Evolutionary conservation across 2,797 vertebrate genomes (phyloP).

Genomic region (Cirrhinus mrigala): DNA sequence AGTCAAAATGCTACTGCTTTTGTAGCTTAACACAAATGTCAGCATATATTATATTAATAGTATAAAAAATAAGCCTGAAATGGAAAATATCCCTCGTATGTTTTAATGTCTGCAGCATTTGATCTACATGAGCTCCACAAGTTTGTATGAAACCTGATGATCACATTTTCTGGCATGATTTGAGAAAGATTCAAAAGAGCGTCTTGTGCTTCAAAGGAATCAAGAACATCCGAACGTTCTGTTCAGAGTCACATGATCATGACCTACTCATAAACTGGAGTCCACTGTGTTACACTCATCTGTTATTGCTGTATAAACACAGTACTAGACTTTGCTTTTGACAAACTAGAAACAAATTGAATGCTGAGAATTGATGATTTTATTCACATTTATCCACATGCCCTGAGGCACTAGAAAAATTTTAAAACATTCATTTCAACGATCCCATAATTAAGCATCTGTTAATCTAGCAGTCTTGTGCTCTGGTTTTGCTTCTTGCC

Average conservation of each 20-base stretch:
- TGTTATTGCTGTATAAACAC: neutral
- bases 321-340: neutral
- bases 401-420: neutral
- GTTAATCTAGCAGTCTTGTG: neutral
- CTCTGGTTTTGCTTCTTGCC: neutral
- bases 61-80: neutral
- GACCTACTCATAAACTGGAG: neutral
- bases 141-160: neutral
- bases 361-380: neutral
- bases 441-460: neutral
- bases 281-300: neutral
- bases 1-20: neutral
- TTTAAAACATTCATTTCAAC: neutral
- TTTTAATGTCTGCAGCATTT: neutral
- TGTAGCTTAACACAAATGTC: neutral
- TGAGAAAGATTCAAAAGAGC: neutral
- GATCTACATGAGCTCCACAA: neutral
- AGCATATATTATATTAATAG: neutral
- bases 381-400: neutral
- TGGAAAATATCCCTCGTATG: too few species aligned
- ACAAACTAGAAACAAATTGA: neutral
- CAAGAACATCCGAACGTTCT: neutral
- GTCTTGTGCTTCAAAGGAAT: neutral
- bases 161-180: neutral
- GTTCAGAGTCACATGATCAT: neutral